These are phyloP conservation scores for Phoxinus phoxinus DNA, from an alignment of 2,113 vertebrate species.

Conservation along the genomic window DNA sequence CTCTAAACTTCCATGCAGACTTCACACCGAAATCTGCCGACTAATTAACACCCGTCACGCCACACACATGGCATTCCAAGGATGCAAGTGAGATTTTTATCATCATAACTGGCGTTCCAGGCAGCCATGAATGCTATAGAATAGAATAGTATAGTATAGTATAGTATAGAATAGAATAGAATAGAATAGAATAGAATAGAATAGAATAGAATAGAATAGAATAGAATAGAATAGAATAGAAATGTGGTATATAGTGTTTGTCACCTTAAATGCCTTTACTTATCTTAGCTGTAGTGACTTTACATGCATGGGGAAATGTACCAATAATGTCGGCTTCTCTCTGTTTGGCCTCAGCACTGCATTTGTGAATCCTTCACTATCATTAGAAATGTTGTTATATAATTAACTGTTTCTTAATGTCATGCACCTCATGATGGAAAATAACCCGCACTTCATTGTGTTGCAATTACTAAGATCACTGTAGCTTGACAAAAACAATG, in stretches of 20 bases:
- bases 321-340: neutral
- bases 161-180: no score
- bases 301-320: neutral
- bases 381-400: conserved; percentile 31
- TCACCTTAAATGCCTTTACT: neutral
- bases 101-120: neutral
- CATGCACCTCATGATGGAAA: neutral
- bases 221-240: no score
- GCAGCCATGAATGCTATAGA: neutral
- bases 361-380: neutral
- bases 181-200: no score
- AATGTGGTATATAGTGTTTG: no score
- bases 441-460: neutral
- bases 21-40: conserved; percentile 10
- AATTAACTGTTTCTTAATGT: conserved; percentile 30
- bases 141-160: neutral
- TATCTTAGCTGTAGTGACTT: neutral
- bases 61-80: neutral
- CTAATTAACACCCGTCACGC: conserved; percentile 53
- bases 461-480: conserved; percentile 30
- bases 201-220: no score
- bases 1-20: conserved; percentile 27
- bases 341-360: neutral
- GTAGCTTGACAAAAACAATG: conserved; percentile 24
- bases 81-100: conserved; percentile 24